Percentiles rank a stretch among this genome's conserved stretches.
phyloP scores from a whole-genome alignment of 2,113 vertebrate genomes.

The Erpornis zantholeuca region DNA sequence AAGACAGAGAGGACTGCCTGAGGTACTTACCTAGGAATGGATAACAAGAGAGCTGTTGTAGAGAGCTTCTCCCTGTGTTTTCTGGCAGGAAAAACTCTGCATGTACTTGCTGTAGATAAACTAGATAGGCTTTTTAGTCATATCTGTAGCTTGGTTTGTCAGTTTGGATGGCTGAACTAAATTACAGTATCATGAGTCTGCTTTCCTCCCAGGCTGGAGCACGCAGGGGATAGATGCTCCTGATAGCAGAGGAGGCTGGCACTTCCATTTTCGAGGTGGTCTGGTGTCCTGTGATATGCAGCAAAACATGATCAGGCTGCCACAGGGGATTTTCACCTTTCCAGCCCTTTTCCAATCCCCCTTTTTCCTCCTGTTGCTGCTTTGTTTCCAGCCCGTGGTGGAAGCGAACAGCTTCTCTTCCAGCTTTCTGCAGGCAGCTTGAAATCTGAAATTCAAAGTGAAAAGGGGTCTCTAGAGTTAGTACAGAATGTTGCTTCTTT shows the following conservation, averaged over 20 bases:
- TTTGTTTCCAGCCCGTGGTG: neutral
- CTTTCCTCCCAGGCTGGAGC: neutral
- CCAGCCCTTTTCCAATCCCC: neutral
- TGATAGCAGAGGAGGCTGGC: neutral
- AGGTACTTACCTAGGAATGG: neutral
- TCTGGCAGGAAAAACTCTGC: neutral
- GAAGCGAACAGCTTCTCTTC: neutral
- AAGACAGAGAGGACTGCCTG: neutral
- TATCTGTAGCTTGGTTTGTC: neutral
- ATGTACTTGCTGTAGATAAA: neutral
- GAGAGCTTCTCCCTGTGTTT: neutral
- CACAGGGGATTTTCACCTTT: conserved; percentile 12
- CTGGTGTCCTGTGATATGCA: neutral
- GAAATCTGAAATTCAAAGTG: conserved; percentile 12
- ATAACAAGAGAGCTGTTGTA: neutral
- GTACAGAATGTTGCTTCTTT: neutral
- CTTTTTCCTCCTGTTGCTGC: neutral
- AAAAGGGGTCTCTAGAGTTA: neutral
- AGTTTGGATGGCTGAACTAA: neutral
- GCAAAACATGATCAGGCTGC: neutral
- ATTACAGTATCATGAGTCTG: neutral
- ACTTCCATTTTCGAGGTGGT: neutral
- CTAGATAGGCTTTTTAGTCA: neutral
- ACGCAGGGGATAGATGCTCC: neutral
- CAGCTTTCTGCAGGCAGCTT: neutral